These are phyloP conservation scores for Andrena haemorrhoa DNA, from an alignment of 2,888 invertebrate species.

Conservation along the genomic window DNA sequence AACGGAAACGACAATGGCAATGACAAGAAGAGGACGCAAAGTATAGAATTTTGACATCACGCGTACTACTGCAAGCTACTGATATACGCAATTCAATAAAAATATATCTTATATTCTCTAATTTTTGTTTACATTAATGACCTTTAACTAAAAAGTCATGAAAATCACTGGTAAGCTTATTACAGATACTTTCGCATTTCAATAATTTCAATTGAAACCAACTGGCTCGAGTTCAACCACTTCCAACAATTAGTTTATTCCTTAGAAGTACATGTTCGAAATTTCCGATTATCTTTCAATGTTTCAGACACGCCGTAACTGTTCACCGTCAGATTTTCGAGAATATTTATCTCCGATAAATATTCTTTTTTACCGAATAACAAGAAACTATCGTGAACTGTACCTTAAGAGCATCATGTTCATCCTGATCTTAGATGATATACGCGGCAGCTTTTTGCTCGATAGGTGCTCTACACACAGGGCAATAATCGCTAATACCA, in stretches of 20 bases:
- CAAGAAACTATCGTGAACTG: constrained; percentile 7
- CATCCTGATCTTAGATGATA: constrained; percentile 86
- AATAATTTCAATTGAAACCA: constrained; percentile 6
- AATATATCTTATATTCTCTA: constrained; percentile 30
- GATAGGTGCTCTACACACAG: constrained; percentile 91
- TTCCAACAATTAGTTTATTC: constrained; percentile 35
- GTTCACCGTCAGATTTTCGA: not conserved
- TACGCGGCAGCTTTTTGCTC: constrained; percentile 91
- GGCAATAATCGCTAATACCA: constrained; percentile 90
- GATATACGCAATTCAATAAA: constrained; percentile 24
- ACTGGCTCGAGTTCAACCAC: not conserved
- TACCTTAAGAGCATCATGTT: constrained; percentile 29
- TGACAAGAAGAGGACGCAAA: not conserved
- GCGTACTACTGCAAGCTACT: constrained; percentile 21
- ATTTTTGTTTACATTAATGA: constrained; percentile 6
- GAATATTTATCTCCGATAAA: not conserved
- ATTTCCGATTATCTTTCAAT: not conserved
- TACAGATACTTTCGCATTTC: not conserved
- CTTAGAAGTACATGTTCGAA: not conserved
- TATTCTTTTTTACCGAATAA: not conserved
- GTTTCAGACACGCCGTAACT: not conserved
- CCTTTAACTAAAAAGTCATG: not conserved
- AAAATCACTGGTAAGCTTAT: not conserved
- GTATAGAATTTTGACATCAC: constrained; percentile 56
- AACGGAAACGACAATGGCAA: constrained; percentile 1